Evolutionary conservation across 2,797 vertebrate species (phyloP).

Genomic region (Halcyon chelicuti): DNA sequence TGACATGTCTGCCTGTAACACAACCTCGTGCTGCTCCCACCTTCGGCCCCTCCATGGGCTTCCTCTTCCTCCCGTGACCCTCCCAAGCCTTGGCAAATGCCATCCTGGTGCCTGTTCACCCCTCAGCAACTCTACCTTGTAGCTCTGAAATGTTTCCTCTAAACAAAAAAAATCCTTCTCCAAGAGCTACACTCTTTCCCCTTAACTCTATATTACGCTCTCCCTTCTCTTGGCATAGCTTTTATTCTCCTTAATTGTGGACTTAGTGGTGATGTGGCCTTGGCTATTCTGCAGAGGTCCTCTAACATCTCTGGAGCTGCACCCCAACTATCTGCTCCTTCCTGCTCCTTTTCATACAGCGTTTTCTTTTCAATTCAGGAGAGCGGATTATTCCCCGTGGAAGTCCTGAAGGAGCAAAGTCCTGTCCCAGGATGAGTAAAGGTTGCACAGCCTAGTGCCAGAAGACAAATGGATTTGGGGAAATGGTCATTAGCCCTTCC

Average conservation of each 20-base stretch:
- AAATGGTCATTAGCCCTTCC: constrained; percentile 18
- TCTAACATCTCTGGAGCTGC: neutral
- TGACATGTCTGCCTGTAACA: rapidly evolving
- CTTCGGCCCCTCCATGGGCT: neutral
- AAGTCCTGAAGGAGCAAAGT: constrained; percentile 1
- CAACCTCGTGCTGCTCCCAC: neutral
- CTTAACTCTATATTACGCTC: rapidly evolving
- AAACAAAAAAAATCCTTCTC: neutral
- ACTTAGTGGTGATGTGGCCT: neutral
- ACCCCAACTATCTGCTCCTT: neutral
- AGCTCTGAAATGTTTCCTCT: neutral
- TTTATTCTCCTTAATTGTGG: neutral
- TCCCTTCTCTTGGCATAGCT: neutral
- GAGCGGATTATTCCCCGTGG: neutral
- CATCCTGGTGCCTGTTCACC: neutral
- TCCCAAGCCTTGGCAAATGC: neutral
- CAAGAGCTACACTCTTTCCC: neutral
- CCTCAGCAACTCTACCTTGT: neutral
- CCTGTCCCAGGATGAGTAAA: neutral
- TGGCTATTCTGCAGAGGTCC: neutral
- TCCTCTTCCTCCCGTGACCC: rapidly evolving
- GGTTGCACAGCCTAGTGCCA: neutral
- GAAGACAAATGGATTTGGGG: constrained; percentile 18
- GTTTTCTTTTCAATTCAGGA: neutral
- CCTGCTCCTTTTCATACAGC: neutral